These are phyloP conservation scores for Fragum fragum DNA, from an alignment of 2,888 invertebrate genomes.

Conservation along the genomic window DNA sequence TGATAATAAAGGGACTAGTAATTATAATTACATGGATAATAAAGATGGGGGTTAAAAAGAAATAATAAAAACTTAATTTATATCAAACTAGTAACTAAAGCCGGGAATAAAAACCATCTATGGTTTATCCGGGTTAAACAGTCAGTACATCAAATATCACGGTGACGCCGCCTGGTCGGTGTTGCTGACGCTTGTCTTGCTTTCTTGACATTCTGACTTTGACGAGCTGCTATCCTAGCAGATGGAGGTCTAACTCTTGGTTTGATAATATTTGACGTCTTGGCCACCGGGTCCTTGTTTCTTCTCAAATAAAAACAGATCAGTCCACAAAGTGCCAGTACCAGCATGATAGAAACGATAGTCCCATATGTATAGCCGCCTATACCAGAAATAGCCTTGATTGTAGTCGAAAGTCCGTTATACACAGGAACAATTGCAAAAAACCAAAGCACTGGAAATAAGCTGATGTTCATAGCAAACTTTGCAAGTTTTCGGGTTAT, in stretches of 20 bases:
- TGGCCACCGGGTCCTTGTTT: background rate
- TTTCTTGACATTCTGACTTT: background rate
- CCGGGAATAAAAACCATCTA: no score
- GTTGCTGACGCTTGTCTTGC: slow-evolving; percentile 2
- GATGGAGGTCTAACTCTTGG: slow-evolving; percentile 9
- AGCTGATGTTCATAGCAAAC: background rate
- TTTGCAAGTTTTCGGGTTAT: slow-evolving; percentile 10
- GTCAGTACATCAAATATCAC: no score
- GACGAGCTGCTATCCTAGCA: slow-evolving; percentile 22
- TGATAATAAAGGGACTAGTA: no score
- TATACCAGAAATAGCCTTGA: background rate
- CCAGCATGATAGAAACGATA: background rate
- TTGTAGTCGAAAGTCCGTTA: slow-evolving; percentile 8
- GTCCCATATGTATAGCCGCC: background rate
- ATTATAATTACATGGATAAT: no score
- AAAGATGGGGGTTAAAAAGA: no score
- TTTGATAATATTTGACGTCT: background rate
- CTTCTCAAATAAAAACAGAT: background rate
- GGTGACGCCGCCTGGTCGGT: background rate
- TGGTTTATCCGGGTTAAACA: no score
- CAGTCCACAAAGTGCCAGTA: slow-evolving; percentile 1
- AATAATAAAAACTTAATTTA: no score
- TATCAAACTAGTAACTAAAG: no score
- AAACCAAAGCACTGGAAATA: slow-evolving; percentile 20
- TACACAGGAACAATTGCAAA: slow-evolving; percentile 27